phyloP scores from a whole-genome alignment of 2,888 invertebrate species.

The Atethmia centrago region DNA sequence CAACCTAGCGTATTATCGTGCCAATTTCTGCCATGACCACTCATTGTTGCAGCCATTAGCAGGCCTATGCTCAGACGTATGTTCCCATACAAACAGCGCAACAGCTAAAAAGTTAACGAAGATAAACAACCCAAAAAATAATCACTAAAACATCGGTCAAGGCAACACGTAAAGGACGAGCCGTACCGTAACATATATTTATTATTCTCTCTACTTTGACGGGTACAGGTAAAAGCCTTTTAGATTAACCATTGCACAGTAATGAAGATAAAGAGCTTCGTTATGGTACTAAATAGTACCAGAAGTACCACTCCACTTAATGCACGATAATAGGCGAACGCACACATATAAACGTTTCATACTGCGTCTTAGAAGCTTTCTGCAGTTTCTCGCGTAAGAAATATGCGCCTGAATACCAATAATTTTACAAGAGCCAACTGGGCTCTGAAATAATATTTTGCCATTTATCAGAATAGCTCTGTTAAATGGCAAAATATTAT shows the following conservation, averaged over 20 bases:
- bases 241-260: conserved; percentile 83
- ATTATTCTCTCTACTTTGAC: conserved; percentile 82
- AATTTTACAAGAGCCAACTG: not conserved
- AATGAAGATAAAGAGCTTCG: conserved; percentile 85
- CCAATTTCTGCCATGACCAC: not conserved
- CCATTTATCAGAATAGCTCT: not conserved
- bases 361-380: conserved; percentile 38
- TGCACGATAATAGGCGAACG: conserved; percentile 23
- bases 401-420: not conserved
- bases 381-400: conserved; percentile 18
- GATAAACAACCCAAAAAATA: conserved; percentile 33
- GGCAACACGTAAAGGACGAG: conserved; percentile 41
- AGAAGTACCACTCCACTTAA: conserved; percentile 55
- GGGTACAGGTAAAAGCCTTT: conserved; percentile 83
- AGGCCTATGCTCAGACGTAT: not conserved
- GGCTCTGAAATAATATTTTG: not conserved
- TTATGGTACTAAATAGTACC: conserved; percentile 71
- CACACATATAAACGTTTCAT: not conserved
- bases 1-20: not conserved
- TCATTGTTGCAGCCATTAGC: not conserved
- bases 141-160: conserved; percentile 36
- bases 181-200: conserved; percentile 73
- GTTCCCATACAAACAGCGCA: not conserved
- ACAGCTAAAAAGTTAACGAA: conserved; percentile 28
- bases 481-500: too few relatives aligned